A percentile compares a stretch with the other conserved stretches of the same genome.
These are phyloP conservation scores for Diaphora mendica DNA, from an alignment of 2,888 invertebrate species.

Conservation along the genomic window DNA sequence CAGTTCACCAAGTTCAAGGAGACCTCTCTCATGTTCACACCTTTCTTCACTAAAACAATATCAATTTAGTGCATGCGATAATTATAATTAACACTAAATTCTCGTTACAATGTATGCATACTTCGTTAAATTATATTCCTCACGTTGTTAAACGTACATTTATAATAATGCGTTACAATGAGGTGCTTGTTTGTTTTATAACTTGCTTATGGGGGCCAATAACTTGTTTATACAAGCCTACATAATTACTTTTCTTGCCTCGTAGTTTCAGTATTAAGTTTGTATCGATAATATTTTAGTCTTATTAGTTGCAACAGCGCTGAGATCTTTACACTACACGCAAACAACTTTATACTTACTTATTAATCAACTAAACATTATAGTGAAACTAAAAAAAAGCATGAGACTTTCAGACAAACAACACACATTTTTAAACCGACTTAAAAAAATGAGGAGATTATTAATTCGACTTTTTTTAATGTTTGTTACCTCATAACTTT, in stretches of 20 bases:
- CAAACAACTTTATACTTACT: no score
- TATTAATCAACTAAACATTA: no score
- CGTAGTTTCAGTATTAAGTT: background rate
- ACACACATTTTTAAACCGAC: no score
- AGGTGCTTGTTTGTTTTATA: conserved; percentile 29
- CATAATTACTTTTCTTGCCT: background rate
- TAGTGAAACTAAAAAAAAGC: no score
- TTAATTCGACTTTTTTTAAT: no score
- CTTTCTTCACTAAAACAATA: conserved; percentile 33
- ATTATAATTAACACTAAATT: conserved; percentile 32
- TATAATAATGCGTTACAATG: conserved; percentile 20
- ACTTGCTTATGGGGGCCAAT: conserved; percentile 6
- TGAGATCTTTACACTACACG: background rate
- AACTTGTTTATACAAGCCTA: background rate
- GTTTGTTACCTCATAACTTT: no score
- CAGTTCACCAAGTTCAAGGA: conserved; percentile 22
- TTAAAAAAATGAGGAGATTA: no score
- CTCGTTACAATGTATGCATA: conserved; percentile 20
- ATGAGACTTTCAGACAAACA: no score
- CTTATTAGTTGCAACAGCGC: background rate
- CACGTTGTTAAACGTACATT: conserved; percentile 8
- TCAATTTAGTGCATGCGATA: conserved; percentile 33
- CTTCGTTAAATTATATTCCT: conserved; percentile 24
- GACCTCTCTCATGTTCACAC: conserved; percentile 19
- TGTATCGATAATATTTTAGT: background rate